Evolutionary conservation across 2,797 vertebrate genomes (phyloP).

Genomic region (Cephalopachus bancanus): DNA sequence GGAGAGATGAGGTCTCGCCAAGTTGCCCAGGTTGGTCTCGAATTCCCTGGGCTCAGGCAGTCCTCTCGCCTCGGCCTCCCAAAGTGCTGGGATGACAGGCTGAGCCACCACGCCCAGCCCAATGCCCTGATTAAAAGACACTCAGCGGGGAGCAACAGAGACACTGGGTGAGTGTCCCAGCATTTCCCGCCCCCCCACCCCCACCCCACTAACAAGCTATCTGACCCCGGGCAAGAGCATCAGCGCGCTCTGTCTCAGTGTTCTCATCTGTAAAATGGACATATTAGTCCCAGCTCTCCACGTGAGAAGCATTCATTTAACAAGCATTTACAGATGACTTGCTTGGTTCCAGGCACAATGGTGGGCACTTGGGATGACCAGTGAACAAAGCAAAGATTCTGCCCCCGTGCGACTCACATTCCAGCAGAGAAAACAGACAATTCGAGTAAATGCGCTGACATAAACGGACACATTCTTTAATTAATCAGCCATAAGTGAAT

Average conservation of each 20-base stretch:
- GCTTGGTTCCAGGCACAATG: too few species aligned
- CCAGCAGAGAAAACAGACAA: background rate
- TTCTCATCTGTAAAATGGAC: background rate
- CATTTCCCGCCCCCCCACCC: too few species aligned
- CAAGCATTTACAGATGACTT: too few species aligned
- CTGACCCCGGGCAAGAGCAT: background rate
- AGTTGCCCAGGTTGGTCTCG: too few species aligned
- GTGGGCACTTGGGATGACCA: rapidly evolving
- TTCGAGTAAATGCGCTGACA: background rate
- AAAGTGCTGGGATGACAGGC: too few species aligned
- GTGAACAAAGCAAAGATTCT: background rate
- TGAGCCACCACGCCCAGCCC: too few species aligned
- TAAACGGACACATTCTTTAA: background rate
- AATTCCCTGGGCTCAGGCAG: too few species aligned
- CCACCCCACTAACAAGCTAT: rapidly evolving
- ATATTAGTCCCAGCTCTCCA: background rate
- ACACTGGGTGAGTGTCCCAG: background rate
- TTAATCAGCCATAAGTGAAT: background rate
- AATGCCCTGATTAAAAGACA: background rate
- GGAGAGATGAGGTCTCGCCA: too few species aligned
- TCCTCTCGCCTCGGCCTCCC: too few species aligned
- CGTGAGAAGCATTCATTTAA: background rate
- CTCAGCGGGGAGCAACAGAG: too few species aligned
- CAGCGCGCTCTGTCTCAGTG: background rate
- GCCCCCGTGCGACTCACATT: background rate